Evolutionary conservation across 2,888 invertebrate genomes (phyloP).

Genomic region (Nephrocerus scutellatus): DNA sequence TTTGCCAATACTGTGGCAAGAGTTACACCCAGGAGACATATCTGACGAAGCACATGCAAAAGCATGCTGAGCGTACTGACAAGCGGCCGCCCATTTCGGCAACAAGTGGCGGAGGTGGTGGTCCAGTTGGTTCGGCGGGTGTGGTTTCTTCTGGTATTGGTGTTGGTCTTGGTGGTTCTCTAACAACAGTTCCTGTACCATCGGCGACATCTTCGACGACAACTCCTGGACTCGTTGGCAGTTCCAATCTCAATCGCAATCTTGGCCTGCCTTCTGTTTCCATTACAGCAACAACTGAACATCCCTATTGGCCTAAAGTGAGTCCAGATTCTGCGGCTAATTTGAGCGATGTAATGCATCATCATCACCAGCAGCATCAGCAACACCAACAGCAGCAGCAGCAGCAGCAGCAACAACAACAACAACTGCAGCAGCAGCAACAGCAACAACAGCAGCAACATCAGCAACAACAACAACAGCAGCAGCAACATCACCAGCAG

Average conservation of each 20-base stretch:
- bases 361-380: constrained; percentile 56
- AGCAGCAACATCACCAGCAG: constrained; percentile 55
- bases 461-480: constrained; percentile 60
- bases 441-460: constrained; percentile 53
- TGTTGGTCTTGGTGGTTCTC: constrained; percentile 7
- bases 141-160: constrained; percentile 21
- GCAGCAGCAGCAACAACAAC: constrained; percentile 41
- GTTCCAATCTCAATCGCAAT: constrained; percentile 33
- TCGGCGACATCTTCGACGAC: constrained; percentile 14
- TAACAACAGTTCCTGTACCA: constrained; percentile 17
- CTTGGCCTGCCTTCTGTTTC: constrained; percentile 39
- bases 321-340: constrained; percentile 68
- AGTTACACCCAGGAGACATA: constrained; percentile 99
- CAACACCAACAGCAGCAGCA: constrained; percentile 56
- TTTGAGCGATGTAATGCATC: constrained; percentile 56
- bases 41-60: constrained; percentile 98
- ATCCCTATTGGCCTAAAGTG: constrained; percentile 82
- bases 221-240: constrained; percentile 14
- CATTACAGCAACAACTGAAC: constrained; percentile 52
- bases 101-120: constrained; percentile 44
- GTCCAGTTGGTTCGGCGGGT: constrained; percentile 29
- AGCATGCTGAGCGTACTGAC: constrained; percentile 89
- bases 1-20: constrained; percentile 99
- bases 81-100: constrained; percentile 77
- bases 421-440: constrained; percentile 50